Evolutionary conservation across 2,888 invertebrate genomes (phyloP).

Genomic region (Rosalia funebris): DNA sequence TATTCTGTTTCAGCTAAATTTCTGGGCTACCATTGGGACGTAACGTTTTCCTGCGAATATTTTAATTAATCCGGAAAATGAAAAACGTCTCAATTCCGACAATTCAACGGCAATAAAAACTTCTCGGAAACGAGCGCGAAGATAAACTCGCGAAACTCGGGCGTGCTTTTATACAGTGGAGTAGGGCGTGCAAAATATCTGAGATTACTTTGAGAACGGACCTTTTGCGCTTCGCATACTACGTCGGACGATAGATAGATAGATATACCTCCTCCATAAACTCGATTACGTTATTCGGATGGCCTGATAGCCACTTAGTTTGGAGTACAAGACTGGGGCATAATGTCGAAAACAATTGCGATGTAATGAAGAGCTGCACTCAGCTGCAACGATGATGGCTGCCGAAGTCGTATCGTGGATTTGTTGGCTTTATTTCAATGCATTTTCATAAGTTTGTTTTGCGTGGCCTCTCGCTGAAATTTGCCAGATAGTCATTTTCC

Average conservation of each 20-base stretch:
- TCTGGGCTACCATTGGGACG: too few species aligned
- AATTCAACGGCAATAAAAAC: conserved; percentile 36
- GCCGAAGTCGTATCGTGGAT: conserved; percentile 9
- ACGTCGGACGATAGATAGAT: conserved; percentile 44
- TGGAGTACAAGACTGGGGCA: conserved; percentile 39
- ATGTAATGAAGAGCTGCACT: not conserved
- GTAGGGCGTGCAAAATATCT: conserved; percentile 43
- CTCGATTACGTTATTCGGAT: conserved; percentile 48
- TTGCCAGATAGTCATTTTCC: conserved; percentile 40
- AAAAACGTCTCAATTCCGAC: conserved; percentile 20
- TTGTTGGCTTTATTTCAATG: conserved; percentile 30
- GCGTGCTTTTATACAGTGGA: conserved; percentile 45
- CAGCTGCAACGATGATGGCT: not conserved
- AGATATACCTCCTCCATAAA: conserved; percentile 49
- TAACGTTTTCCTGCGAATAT: too few species aligned
- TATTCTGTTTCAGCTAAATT: too few species aligned
- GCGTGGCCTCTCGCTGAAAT: conserved; percentile 54
- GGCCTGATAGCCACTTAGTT: conserved; percentile 47
- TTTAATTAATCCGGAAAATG: too few species aligned
- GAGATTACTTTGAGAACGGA: conserved; percentile 49
- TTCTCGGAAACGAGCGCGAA: conserved; percentile 31
- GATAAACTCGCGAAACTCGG: conserved; percentile 44
- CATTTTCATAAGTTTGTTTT: conserved; percentile 30
- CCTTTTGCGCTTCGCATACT: conserved; percentile 47
- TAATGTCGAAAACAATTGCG: conserved; percentile 27